Conservation (phyloP, 2,888 invertebrate species). For the Ectemnius lituratus region DNA sequence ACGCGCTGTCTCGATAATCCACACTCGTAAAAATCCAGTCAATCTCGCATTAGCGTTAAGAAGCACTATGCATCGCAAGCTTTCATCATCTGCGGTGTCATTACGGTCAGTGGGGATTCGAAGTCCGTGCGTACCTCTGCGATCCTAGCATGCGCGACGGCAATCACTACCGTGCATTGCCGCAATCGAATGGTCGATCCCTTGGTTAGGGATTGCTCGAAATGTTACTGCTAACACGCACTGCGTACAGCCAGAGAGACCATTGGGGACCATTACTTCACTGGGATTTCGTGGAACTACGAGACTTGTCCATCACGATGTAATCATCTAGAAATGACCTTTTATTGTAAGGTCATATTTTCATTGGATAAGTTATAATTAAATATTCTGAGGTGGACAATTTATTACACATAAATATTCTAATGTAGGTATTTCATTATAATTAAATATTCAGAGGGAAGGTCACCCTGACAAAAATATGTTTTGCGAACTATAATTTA, state of each 20-base stretch:
- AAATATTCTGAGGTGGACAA: no score
- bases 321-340: neutral
- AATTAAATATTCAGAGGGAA: no score
- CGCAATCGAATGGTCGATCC: neutral
- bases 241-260: neutral
- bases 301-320: neutral
- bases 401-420: no score
- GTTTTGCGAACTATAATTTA: no score
- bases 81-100: neutral
- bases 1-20: slow-evolving; percentile 17
- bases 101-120: neutral
- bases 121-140: neutral
- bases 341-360: neutral
- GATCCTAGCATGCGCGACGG: neutral
- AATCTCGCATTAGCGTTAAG: slow-evolving; percentile 37
- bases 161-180: neutral
- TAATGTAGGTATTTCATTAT: no score
- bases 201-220: neutral
- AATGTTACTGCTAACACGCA: neutral
- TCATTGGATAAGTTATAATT: neutral
- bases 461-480: no score
- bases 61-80: neutral
- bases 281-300: neutral
- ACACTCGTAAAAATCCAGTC: slow-evolving; percentile 37
- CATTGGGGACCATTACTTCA: neutral